Percentiles rank a stretch among this genome's conserved stretches.
These are phyloP conservation scores for Dryococelus australis DNA, from an alignment of 2,888 invertebrate genomes.

Conservation along the genomic window DNA sequence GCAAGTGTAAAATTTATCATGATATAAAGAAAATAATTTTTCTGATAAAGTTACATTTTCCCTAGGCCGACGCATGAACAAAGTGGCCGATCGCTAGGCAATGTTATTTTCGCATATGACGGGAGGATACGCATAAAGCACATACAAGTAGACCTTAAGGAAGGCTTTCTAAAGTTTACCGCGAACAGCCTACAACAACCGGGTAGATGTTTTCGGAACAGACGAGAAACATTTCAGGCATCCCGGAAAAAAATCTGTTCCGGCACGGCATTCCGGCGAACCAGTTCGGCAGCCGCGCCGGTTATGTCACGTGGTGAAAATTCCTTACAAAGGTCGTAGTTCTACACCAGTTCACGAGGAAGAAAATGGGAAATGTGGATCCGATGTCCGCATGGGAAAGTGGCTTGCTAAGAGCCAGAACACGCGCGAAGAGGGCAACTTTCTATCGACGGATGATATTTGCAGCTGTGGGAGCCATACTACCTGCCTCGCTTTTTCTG, in stretches of 20 bases:
- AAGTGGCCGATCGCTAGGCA: too few species aligned
- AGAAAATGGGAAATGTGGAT: too few species aligned
- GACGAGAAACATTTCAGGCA: not conserved
- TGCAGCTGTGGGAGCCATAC: not conserved
- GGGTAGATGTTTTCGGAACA: not conserved
- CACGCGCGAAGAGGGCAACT: not conserved
- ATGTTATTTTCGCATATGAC: too few species aligned
- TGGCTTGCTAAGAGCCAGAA: not conserved
- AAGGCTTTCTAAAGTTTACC: too few species aligned
- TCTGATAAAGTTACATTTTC: too few species aligned
- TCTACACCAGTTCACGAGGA: not conserved
- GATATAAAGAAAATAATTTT: too few species aligned
- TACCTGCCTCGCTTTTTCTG: not conserved
- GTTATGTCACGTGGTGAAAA: not conserved
- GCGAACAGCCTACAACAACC: too few species aligned
- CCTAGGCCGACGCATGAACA: too few species aligned
- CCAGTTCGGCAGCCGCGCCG: not conserved
- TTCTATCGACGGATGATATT: conserved; percentile 16
- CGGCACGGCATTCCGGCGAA: not conserved
- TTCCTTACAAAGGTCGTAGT: not conserved
- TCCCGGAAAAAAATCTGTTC: not conserved
- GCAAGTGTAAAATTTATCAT: too few species aligned
- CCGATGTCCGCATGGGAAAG: not conserved
- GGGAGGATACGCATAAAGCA: too few species aligned
- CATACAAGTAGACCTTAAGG: too few species aligned